Percentiles rank a stretch among this genome's conserved stretches.
These are phyloP conservation scores for Pheosia tremula DNA, from an alignment of 2,888 invertebrate genomes.

Conservation along the genomic window DNA sequence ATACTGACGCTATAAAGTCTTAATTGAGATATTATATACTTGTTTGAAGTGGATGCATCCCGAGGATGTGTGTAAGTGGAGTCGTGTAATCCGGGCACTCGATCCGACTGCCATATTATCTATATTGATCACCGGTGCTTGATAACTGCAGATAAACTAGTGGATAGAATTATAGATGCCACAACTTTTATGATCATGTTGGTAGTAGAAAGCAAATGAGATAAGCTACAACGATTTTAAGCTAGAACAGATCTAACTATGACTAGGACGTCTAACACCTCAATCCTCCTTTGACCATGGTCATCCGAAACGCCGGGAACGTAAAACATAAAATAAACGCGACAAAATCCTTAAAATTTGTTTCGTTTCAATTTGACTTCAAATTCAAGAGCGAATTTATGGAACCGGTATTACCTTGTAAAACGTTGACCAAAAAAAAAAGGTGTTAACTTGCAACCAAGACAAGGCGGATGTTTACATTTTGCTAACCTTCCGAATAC, in stretches of 20 bases:
- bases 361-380: not conserved
- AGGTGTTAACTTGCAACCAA: not conserved
- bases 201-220: too few relatives aligned
- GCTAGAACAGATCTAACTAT: too few relatives aligned
- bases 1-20: slow-evolving; percentile 2
- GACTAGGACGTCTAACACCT: too few relatives aligned
- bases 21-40: slow-evolving; percentile 3
- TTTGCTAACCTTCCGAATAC: slow-evolving; percentile 2
- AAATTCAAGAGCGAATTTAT: not conserved
- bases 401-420: not conserved
- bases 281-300: too few relatives aligned
- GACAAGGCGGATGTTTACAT: slow-evolving; percentile 4
- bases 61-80: slow-evolving; percentile 33
- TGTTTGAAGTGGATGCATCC: slow-evolving; percentile 32
- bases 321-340: too few relatives aligned
- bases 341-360: not conserved
- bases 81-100: slow-evolving; percentile 26
- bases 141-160: not conserved
- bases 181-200: too few relatives aligned
- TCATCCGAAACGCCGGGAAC: too few relatives aligned
- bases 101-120: slow-evolving; percentile 22
- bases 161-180: too few relatives aligned
- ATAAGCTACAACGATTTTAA: too few relatives aligned
- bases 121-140: slow-evolving; percentile 4
- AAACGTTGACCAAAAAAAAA: slow-evolving; percentile 1